These are phyloP conservation scores for Melangyna quadrimaculata DNA, from an alignment of 2,888 invertebrate species.

Conservation along the genomic window DNA sequence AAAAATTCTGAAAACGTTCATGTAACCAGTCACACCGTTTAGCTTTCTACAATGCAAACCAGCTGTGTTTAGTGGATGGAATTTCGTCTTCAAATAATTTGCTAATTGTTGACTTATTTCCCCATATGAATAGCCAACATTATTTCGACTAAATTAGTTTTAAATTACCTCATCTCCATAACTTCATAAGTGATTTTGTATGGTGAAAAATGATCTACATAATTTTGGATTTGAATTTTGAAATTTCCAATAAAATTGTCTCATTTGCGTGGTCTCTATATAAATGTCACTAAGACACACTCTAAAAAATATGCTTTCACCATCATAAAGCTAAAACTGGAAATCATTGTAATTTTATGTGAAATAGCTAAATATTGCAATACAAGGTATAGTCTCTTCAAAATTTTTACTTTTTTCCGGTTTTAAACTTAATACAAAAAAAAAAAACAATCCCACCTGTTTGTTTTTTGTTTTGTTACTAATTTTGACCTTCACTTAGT, in stretches of 20 bases:
- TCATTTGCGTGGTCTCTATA: neutral
- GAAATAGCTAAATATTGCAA: neutral
- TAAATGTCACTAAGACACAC: no score
- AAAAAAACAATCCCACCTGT: neutral
- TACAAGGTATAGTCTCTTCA: no score
- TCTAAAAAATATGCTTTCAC: neutral
- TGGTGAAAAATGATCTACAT: neutral
- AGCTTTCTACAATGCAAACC: no score
- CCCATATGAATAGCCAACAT: no score
- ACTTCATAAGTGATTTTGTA: neutral
- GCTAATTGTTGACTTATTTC: no score
- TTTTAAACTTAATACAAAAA: neutral
- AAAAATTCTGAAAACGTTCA: no score
- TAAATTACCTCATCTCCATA: neutral
- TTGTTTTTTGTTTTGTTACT: neutral
- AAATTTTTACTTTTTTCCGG: no score
- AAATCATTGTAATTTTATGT: neutral
- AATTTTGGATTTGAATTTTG: neutral
- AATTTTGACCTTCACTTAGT: slow-evolving; percentile 1
- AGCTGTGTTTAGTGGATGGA: no score
- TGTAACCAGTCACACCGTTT: no score
- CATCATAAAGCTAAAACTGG: neutral
- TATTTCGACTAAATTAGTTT: neutral
- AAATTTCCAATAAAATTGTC: neutral
- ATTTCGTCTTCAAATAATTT: no score